Evolutionary conservation across 53 echinoderm and acorn worm species (phyloP).

Genomic region (Antedon mediterranea): DNA sequence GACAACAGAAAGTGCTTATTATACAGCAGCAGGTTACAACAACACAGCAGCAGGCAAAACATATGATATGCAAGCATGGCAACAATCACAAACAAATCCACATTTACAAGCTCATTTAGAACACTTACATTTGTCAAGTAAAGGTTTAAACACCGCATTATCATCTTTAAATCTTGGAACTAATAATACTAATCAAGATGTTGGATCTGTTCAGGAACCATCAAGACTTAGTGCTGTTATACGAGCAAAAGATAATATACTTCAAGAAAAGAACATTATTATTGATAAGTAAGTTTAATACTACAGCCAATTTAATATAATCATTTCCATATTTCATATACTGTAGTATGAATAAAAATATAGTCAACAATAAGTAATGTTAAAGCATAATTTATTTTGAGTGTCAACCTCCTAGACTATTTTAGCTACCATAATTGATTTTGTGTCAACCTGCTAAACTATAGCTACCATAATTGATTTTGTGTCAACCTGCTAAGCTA

Average conservation of each 20-base stretch:
- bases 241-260: slow-evolving; percentile 71
- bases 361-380: too few relatives aligned
- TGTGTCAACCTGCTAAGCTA: too few relatives aligned
- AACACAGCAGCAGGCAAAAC: too few relatives aligned
- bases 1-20: not conserved
- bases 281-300: slow-evolving; percentile 57
- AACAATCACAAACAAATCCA: not conserved
- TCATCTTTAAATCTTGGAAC: not conserved
- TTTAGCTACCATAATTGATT: too few relatives aligned
- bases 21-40: not conserved
- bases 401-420: too few relatives aligned
- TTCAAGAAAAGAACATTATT: slow-evolving; percentile 76
- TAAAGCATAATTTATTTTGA: too few relatives aligned
- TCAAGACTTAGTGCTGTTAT: slow-evolving; percentile 15
- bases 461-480: too few relatives aligned
- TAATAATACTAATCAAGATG: not conserved
- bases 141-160: not conserved
- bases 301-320: too few relatives aligned
- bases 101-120: not conserved
- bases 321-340: too few relatives aligned
- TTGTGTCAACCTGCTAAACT: too few relatives aligned
- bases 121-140: not conserved
- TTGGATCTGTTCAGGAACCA: not conserved
- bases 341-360: too few relatives aligned
- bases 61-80: not conserved